Base-by-base conservation (phyloP, 2,113 vertebrate genomes). In the Takifugu bimaculatus region DNA sequence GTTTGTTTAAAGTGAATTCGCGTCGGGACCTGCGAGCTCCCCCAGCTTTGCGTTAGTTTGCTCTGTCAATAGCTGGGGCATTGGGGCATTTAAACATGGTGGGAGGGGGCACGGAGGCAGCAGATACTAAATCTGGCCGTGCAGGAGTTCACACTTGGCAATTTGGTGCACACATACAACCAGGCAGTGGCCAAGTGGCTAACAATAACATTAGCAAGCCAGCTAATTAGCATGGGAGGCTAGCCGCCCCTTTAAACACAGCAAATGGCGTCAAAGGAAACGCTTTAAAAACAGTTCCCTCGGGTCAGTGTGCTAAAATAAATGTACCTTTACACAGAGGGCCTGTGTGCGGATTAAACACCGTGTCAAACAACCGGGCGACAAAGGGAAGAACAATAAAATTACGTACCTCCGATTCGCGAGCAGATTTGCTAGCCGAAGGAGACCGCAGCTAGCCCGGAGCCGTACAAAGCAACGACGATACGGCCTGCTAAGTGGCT, bases 401-500 rank as follows among this genome's bases (percentile, higher is more conserved):
- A 68, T 27, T 48, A 72, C 81, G 45, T 87, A 91, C 90, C 89
- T 91, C 50, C 42, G 70, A 43, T 63, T 54, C 45, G 26, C 63
- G 32, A 68, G 65, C 70, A 74, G 80, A 71, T 84, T 78, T 58
- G 79, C 75, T 75, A 69, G 72, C 43, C 50, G 80, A 65, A 62
- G 75, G 50, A 63, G 59, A 74, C 59, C 58, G 69, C 60, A 66
- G 81, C 78, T 83, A 78, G 66, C 68, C 80, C 64, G 77, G 72
- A 79, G 70, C 80, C 84, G 50, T 79, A 81, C 73, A 87, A 82
- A 86, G 86, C 86, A 83, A 81, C 69, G 81, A 82, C 85, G 76
- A 81, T 32, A 63, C 57, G 90, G 88, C 90, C 90, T 88, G 87
- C 85, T 84, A 77, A 79, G 81, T 68, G 84, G 81, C 82, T 83